Evolutionary conservation across 2,797 vertebrate species (phyloP).

Genomic region (Salmo trutta): DNA sequence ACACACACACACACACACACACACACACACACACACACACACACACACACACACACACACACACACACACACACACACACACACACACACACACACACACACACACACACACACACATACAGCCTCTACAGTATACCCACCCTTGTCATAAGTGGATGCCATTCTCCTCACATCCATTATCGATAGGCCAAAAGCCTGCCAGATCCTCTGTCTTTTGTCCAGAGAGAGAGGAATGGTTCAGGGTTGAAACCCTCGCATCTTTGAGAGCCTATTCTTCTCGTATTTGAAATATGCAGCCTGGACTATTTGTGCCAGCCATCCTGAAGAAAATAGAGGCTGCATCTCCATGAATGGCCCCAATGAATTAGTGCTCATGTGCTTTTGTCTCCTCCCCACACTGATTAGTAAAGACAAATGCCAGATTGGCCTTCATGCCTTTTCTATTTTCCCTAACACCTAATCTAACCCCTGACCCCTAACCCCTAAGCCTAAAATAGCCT

Average conservation of each 20-base stretch:
- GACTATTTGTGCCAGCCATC: conserved; percentile 60
- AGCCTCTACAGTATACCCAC: conserved; percentile 28
- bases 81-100: no score
- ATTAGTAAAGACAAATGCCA: conserved; percentile 66
- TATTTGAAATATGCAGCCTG: conserved; percentile 66
- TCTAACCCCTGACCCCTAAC: no score
- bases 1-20: conserved; percentile 21
- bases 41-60: neutral
- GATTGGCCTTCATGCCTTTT: conserved; percentile 67
- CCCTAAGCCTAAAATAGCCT: no score
- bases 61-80: no score
- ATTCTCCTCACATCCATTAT: conserved; percentile 77
- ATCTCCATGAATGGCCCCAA: conserved; percentile 51
- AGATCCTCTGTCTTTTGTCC: conserved; percentile 66
- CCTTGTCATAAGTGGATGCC: conserved; percentile 68
- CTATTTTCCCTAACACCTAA: no score
- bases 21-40: conserved; percentile 21
- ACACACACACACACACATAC: no score
- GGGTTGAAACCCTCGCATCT: conserved; percentile 70
- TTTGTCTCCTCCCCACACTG: conserved; percentile 45
- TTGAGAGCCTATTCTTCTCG: conserved; percentile 60
- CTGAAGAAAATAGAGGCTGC: conserved; percentile 60
- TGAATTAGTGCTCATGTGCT: conserved; percentile 66
- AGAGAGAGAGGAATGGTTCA: conserved; percentile 52
- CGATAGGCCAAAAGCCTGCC: conserved; percentile 77